These are phyloP conservation scores for Anarrhichthys ocellatus DNA, from an alignment of 2,113 vertebrate genomes.

Conservation along the genomic window DNA sequence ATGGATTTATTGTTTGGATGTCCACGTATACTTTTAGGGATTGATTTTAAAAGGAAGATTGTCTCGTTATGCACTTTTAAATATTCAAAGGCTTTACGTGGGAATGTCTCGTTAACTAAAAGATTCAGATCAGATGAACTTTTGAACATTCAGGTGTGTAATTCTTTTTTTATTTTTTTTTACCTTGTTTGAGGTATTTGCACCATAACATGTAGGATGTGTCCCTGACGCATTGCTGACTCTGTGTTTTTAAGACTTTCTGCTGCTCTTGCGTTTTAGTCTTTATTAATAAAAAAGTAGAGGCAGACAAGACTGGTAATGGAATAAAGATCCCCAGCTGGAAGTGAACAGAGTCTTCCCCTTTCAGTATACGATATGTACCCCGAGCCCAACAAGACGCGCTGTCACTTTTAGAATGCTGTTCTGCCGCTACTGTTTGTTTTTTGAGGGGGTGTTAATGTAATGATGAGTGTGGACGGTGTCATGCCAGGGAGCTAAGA, in stretches of 20 bases:
- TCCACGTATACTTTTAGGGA: background rate
- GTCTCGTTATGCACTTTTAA: background rate
- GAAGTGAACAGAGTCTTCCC: background rate
- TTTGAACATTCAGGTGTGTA: background rate
- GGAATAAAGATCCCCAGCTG: background rate
- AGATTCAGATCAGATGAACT: background rate
- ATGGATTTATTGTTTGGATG: background rate
- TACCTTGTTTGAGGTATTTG: background rate
- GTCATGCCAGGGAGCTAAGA: slow-evolving; percentile 43
- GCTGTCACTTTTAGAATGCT: slow-evolving; percentile 1
- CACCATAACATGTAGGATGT: background rate
- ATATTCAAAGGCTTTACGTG: background rate
- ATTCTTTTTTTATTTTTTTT: background rate
- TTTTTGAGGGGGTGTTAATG: slow-evolving; percentile 38
- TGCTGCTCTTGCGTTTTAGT: background rate
- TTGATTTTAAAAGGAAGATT: background rate
- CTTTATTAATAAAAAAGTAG: background rate
- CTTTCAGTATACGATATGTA: background rate
- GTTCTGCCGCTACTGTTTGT: slow-evolving; percentile 16
- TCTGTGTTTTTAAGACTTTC: background rate
- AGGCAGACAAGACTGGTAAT: background rate
- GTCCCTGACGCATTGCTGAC: background rate
- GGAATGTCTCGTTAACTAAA: background rate
- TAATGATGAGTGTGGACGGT: slow-evolving; percentile 12
- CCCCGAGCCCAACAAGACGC: background rate